These are phyloP conservation scores for Panthera leo DNA, from an alignment of 2,113 vertebrate genomes.

Conservation along the genomic window DNA sequence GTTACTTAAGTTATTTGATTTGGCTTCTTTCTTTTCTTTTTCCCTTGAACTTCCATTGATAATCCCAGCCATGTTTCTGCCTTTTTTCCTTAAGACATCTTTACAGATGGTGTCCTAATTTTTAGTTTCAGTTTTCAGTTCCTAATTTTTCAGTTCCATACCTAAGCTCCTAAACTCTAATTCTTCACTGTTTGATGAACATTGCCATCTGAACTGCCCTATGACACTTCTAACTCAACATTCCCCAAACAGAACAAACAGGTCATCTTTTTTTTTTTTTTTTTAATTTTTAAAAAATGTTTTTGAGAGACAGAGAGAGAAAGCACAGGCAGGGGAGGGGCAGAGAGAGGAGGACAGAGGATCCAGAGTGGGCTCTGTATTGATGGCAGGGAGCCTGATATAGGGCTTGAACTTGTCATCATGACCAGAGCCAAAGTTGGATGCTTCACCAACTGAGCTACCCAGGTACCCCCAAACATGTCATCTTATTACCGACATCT, in stretches of 20 bases:
- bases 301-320: no score
- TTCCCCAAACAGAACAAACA: neutral
- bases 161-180: neutral
- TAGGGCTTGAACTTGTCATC: no score
- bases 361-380: no score
- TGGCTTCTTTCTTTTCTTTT: neutral
- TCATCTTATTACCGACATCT: neutral
- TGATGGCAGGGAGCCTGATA: no score
- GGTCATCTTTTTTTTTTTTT: neutral
- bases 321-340: no score
- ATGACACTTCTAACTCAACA: neutral
- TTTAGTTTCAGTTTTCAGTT: neutral
- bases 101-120: neutral
- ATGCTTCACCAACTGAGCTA: no score
- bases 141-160: neutral
- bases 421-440: no score
- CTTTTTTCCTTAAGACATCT: neutral
- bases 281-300: neutral
- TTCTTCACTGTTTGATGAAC: neutral
- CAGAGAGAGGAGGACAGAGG: no score
- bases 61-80: neutral
- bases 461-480: no score
- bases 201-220: neutral
- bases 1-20: conserved; percentile 34
- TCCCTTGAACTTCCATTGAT: neutral